Conservation (phyloP, 2,113 vertebrate genomes). For the Jaculus jaculus region DNA sequence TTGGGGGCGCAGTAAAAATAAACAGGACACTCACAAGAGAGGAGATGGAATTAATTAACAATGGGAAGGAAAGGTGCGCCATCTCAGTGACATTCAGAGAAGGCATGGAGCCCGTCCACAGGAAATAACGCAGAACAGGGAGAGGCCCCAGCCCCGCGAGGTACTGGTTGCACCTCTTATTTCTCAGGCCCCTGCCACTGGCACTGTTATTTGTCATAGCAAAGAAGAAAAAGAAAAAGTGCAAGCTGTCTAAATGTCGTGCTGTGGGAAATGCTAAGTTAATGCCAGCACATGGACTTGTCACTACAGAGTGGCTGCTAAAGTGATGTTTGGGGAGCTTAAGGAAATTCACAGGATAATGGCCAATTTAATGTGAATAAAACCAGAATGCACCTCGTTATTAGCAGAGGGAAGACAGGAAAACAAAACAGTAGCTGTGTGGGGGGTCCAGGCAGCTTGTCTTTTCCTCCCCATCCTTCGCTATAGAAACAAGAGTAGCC, state of each 20-base stretch:
- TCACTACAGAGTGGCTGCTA: not conserved
- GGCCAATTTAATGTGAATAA: not conserved
- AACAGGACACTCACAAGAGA: not conserved
- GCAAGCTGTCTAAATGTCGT: accelerated
- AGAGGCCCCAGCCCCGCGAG: not conserved
- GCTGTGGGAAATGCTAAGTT: not conserved
- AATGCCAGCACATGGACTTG: accelerated
- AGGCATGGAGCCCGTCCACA: too few species aligned
- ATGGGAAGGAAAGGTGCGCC: accelerated
- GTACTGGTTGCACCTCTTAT: accelerated
- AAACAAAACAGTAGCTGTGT: accelerated
- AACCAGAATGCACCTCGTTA: not conserved
- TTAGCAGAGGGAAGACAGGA: not conserved
- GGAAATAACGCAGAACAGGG: not conserved
- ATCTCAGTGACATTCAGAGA: accelerated
- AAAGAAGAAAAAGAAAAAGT: not conserved
- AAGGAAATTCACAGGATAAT: not conserved
- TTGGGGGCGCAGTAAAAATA: not conserved
- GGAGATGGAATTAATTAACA: not conserved
- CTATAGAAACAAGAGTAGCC: not conserved
- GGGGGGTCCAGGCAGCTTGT: not conserved
- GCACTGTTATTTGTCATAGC: not conserved
- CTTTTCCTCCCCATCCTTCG: accelerated
- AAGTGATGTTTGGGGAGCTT: constrained; percentile 12
- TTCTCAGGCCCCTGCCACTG: not conserved